Percentiles rank a stretch among this genome's conserved stretches.
phyloP scores from a whole-genome alignment of 2,113 vertebrate species.

The Lamprologus tigripictilis region DNA sequence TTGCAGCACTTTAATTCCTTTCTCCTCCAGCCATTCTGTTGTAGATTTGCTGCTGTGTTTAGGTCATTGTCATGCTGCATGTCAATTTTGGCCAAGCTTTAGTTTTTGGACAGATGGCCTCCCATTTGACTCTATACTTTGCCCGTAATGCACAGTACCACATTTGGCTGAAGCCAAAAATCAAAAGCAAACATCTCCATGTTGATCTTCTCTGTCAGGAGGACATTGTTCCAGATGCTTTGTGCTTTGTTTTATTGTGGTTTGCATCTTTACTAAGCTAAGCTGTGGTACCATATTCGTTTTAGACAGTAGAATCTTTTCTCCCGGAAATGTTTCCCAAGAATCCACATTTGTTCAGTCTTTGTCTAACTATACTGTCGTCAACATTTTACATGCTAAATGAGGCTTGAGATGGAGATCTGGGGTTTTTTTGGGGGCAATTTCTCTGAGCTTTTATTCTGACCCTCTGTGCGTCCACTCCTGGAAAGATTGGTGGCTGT shows the following conservation, averaged over 20 bases:
- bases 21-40: neutral
- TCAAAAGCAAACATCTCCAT: neutral
- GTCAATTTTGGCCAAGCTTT: neutral
- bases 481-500: neutral
- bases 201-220: neutral
- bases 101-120: neutral
- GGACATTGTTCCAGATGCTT: neutral
- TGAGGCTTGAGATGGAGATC: neutral
- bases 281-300: neutral
- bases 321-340: neutral
- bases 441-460: neutral
- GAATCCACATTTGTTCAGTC: neutral
- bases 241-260: neutral
- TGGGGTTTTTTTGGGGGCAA: neutral
- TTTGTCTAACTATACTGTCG: neutral
- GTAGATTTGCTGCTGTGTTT: neutral
- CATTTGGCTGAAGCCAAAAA: neutral
- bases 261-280: neutral
- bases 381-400: neutral
- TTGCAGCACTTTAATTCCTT: neutral
- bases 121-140: neutral
- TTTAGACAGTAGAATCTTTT: neutral
- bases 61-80: neutral
- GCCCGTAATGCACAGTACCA: neutral
- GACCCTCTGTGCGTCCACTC: rapidly evolving